phyloP scores from a whole-genome alignment of 2,797 vertebrate genomes.

The Poecilia wingei region DNA sequence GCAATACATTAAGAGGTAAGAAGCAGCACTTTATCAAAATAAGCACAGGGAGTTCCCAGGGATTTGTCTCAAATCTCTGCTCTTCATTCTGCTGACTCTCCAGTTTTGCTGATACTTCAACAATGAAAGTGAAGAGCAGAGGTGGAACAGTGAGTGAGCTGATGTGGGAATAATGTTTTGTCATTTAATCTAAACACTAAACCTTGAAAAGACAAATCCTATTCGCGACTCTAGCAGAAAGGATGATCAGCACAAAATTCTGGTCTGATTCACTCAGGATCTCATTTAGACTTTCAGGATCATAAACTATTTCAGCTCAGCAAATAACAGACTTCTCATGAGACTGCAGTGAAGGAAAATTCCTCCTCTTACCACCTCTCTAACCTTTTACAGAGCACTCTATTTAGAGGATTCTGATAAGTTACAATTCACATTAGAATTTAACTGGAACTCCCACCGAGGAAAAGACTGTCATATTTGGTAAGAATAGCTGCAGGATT shows the following conservation, averaged over 20 bases:
- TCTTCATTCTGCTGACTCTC: not conserved
- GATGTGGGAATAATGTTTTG: not conserved
- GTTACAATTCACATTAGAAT: not conserved
- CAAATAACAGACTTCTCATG: not conserved
- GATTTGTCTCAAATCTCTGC: not conserved
- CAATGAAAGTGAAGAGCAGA: not conserved
- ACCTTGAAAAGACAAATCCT: not conserved
- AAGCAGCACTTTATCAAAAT: not conserved
- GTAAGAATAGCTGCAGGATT: not conserved
- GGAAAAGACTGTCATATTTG: not conserved
- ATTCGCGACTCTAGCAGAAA: not conserved
- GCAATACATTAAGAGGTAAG: not conserved
- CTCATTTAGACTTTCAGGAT: not conserved
- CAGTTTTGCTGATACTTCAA: not conserved
- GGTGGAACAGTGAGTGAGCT: not conserved
- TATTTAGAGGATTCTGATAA: not conserved
- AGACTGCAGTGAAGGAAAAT: not conserved
- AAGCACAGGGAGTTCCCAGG: not conserved
- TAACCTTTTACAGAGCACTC: not conserved
- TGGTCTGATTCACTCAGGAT: not conserved
- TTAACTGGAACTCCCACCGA: not conserved
- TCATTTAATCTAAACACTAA: conserved; percentile 5
- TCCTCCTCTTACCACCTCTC: not conserved
- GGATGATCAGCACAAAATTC: conserved; percentile 1
- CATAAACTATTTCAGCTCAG: not conserved